These are phyloP conservation scores for Zosterops japonicus DNA, from an alignment of 2,113 vertebrate species.

Conservation along the genomic window DNA sequence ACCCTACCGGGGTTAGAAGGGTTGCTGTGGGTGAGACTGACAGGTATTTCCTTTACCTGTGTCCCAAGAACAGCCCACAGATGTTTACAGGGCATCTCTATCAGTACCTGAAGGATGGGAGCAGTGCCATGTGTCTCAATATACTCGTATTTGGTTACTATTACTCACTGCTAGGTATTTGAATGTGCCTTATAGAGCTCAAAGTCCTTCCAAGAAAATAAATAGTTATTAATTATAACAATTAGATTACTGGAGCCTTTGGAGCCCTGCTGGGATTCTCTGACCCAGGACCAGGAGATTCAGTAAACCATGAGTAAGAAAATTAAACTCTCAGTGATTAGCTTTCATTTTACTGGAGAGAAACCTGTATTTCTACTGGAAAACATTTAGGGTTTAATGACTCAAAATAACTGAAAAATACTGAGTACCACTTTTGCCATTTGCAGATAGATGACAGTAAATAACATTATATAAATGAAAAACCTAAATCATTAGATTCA, in stretches of 20 bases:
- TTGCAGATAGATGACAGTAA: background rate
- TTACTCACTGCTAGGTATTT: background rate
- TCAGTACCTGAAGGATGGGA: background rate
- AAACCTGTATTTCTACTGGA: background rate
- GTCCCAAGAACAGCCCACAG: background rate
- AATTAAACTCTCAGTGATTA: background rate
- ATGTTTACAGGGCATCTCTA: background rate
- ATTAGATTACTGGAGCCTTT: background rate
- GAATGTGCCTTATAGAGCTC: background rate
- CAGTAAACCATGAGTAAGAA: background rate
- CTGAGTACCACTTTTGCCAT: background rate
- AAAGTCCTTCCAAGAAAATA: conserved; percentile 15
- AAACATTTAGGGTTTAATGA: background rate
- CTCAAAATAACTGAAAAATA: background rate
- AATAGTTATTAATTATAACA: background rate
- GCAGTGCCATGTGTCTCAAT: background rate
- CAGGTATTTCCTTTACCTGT: background rate
- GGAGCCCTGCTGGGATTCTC: background rate
- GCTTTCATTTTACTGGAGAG: background rate
- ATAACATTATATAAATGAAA: background rate
- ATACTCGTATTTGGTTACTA: background rate
- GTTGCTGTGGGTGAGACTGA: background rate
- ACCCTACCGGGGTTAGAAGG: background rate
- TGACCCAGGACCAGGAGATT: background rate
- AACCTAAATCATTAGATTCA: background rate